Evolutionary conservation across 2,797 vertebrate species (phyloP), one percentile per base, ranked within the genome.

Genomic region (Erpetoichthys calabaricus): DNA sequence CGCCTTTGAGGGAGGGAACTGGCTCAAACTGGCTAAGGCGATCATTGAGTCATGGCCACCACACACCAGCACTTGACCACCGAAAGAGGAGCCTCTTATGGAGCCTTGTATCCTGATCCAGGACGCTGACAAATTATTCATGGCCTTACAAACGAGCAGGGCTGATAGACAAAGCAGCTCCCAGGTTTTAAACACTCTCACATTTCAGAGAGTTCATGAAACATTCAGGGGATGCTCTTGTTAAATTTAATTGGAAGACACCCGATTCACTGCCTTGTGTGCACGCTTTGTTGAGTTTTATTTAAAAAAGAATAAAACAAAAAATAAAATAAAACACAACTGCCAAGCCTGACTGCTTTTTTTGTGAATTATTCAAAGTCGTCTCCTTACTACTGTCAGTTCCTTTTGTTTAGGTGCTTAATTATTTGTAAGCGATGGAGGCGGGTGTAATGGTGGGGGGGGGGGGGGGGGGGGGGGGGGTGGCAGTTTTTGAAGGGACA

Each of bases 231-330:
- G 64, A 64, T 56, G 72, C 75, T 69, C 76, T 79, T 76, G 75
- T 80, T 79, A 76, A 78, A 80, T 78, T 82, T 82, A 82, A 82
- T 82, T 79, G 77, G 80, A 75, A 76, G 77, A 72, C 77, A 75
- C 68, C 68, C 56, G 41, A 61, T 72, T 70, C 73, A 0, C 53
- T 4, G 57, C 64, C 59, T 67, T 25, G 69, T 60, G 65, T 65
- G 72, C 63, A 60, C 51, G 9, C 62, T 68, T 70, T 70, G 72
- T 70, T 70, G 72, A 67, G 63, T 76, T 67, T 67, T 63, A 63
- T 68, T 76, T 76, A 72, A 78, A 60, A 45, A 45, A 45, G 45
- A 55, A 59, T n/a, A n/a, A 8, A 8, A 54, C 7, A 54, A 54
- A 54, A 54, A 54, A 42, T 25, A 7, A 54, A 51, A 51, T 9